Conservation (phyloP, 2,797 vertebrate species). For the Serranus cabrilla region DNA sequence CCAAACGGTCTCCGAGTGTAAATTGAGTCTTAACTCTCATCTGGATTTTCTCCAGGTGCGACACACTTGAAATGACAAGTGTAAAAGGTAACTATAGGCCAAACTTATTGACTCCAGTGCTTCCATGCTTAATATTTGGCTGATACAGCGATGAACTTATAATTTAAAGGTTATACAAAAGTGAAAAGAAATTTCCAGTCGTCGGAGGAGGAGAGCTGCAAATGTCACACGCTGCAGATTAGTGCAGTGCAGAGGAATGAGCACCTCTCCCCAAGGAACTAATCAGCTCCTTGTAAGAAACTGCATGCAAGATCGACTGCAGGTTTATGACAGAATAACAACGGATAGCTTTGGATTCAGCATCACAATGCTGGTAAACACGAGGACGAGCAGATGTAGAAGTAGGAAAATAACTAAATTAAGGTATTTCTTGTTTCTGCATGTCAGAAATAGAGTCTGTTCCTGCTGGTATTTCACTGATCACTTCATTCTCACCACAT, state of each 20-base stretch:
- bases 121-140: background rate
- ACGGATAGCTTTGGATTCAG: background rate
- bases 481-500: background rate
- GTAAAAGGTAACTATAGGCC: background rate
- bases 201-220: conserved; percentile 5
- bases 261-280: conserved; percentile 13
- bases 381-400: background rate
- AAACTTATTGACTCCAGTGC: background rate
- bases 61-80: background rate
- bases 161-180: conserved; percentile 7
- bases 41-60: background rate
- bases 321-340: background rate
- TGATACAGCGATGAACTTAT: background rate
- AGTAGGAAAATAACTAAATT: background rate
- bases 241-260: conserved; percentile 26
- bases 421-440: background rate
- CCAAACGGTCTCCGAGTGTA: no score
- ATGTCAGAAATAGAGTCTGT: background rate
- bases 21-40: background rate
- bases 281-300: conserved; percentile 24
- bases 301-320: conserved; percentile 1
- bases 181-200: background rate
- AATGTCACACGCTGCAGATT: conserved; percentile 46
- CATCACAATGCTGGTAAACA: background rate
- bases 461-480: conserved; percentile 19